Conservation (phyloP, 1,140 invertebrate species). For the Zaprionus capensis region DNA sequence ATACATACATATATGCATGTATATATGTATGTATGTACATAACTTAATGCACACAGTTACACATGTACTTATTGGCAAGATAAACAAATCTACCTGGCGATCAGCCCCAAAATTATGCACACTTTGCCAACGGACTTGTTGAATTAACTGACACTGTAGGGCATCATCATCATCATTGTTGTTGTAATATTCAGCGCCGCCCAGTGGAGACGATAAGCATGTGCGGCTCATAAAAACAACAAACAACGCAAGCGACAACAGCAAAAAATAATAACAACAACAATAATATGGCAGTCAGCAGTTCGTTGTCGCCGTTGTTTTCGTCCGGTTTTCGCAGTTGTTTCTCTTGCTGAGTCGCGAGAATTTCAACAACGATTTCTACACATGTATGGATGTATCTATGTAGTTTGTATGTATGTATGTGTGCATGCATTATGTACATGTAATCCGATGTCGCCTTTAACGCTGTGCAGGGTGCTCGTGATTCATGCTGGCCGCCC, state of each 20-base stretch:
- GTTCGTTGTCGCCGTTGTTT: slow-evolving; percentile 52
- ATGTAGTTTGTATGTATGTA: background rate
- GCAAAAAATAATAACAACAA: slow-evolving; percentile 31
- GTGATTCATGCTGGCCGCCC: slow-evolving; percentile 43
- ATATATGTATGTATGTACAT: background rate
- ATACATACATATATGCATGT: background rate
- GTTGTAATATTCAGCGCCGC: slow-evolving; percentile 11
- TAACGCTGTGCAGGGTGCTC: slow-evolving; percentile 30
- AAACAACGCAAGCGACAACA: slow-evolving; percentile 24
- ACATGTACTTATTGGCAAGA: background rate
- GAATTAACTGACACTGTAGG: slow-evolving; percentile 32
- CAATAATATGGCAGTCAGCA: slow-evolving; percentile 42
- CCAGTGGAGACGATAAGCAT: slow-evolving; percentile 46
- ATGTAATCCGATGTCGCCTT: background rate
- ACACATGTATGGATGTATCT: slow-evolving; percentile 3
- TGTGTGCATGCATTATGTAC: slow-evolving; percentile 7
- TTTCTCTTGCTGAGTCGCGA: slow-evolving; percentile 41
- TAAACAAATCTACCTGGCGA: background rate
- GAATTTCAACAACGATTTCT: slow-evolving; percentile 31
- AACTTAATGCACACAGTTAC: background rate
- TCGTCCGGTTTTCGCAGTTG: slow-evolving; percentile 63
- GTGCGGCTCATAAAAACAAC: slow-evolving; percentile 50
- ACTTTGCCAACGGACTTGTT: slow-evolving; percentile 23
- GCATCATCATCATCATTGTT: slow-evolving; percentile 16
- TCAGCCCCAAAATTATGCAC: background rate